Evolutionary conservation across 2,113 vertebrate species (phyloP).

Genomic region (Otolemur garnettii): DNA sequence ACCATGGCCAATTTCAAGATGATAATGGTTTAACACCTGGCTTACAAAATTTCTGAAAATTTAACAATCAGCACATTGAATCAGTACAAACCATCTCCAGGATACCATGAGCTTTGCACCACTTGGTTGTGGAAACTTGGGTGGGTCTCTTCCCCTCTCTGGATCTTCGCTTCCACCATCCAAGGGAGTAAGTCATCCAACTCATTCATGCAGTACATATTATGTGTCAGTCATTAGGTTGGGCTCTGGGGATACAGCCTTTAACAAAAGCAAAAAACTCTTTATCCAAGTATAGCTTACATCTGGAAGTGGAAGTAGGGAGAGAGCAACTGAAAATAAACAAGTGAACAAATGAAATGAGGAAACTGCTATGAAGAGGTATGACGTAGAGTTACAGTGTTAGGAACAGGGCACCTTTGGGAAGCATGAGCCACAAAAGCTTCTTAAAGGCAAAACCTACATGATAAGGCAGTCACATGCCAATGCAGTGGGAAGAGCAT

Average conservation of each 20-base stretch:
- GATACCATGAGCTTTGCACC: no score
- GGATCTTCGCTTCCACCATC: background rate
- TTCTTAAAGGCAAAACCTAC: background rate
- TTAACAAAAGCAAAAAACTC: background rate
- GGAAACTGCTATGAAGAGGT: background rate
- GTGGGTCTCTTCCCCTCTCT: background rate
- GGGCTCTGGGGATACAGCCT: background rate
- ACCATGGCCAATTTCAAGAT: background rate
- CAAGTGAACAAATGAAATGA: background rate
- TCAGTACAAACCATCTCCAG: no score
- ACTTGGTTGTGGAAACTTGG: background rate
- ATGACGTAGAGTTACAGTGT: background rate
- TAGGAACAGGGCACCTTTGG: background rate
- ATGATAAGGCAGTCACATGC: background rate
- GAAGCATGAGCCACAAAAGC: background rate
- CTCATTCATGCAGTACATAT: background rate
- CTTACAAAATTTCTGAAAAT: background rate
- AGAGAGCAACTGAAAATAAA: background rate
- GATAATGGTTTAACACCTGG: background rate
- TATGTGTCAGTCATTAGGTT: background rate
- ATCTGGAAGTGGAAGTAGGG: background rate
- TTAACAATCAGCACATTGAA: background rate
- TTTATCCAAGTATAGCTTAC: background rate
- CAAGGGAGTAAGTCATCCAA: background rate
- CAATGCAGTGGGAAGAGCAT: background rate